phyloP scores from a whole-genome alignment of 2,797 vertebrate genomes.

The Simalia tracyae region DNA sequence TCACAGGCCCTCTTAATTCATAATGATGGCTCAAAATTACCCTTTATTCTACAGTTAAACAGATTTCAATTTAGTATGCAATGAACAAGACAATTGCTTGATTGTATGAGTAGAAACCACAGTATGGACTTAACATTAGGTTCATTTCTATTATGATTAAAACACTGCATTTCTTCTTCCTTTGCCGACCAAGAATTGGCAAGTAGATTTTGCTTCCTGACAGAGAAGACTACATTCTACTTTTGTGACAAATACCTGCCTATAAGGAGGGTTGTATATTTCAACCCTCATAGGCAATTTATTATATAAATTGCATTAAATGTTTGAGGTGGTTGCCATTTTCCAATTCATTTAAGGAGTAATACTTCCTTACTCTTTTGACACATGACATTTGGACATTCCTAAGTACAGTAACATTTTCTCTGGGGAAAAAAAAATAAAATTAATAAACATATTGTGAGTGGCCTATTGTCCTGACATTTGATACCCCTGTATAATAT shows the following conservation, averaged over 20 bases:
- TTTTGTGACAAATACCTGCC: no score
- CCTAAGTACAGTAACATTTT: no score
- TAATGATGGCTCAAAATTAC: not conserved
- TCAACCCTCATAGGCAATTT: not conserved
- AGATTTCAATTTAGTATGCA: not conserved
- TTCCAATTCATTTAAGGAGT: not conserved
- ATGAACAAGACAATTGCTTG: not conserved
- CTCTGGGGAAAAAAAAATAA: no score
- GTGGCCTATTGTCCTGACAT: no score
- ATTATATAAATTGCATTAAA: not conserved
- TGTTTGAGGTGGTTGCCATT: not conserved
- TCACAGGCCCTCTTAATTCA: not conserved
- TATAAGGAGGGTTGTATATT: no score
- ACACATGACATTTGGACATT: no score
- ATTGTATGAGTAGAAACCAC: not conserved
- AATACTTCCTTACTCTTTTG: no score
- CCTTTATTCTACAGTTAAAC: not conserved
- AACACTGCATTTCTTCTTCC: not conserved
- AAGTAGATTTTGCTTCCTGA: not conserved
- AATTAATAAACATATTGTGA: no score
- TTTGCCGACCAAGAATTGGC: not conserved
- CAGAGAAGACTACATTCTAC: not conserved
- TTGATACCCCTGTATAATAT: no score
- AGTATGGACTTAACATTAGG: not conserved
- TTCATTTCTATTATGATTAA: not conserved